Evolutionary conservation across 2,888 invertebrate species (phyloP).

Genomic region (Pachymerium ferrugineum): DNA sequence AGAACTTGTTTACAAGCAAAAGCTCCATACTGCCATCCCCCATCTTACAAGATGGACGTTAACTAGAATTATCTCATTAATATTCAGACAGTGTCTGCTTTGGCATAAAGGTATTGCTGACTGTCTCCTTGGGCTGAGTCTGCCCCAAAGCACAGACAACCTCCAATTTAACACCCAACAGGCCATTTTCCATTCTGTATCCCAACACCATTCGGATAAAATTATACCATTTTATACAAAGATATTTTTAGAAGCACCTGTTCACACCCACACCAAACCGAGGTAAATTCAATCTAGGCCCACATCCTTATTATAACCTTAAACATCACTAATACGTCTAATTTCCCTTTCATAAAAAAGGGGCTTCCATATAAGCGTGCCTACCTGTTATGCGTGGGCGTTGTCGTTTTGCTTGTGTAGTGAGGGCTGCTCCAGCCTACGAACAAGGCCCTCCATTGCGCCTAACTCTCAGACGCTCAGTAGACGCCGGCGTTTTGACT

Average conservation of each 20-base stretch:
- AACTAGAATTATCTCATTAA: slow-evolving; percentile 19
- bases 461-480: neutral
- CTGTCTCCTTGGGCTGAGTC: slow-evolving; percentile 14
- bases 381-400: slow-evolving; percentile 20
- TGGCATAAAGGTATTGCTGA: slow-evolving; percentile 24
- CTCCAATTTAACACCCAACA: slow-evolving; percentile 18
- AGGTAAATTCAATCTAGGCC: neutral
- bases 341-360: neutral
- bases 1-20: slow-evolving; percentile 19
- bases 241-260: neutral
- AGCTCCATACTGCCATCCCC: neutral
- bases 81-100: slow-evolving; percentile 27
- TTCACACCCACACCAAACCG: slow-evolving; percentile 9
- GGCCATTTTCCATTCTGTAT: neutral
- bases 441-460: slow-evolving; percentile 4
- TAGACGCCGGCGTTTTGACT: slow-evolving; percentile 9
- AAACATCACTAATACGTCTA: no score
- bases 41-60: slow-evolving; percentile 17
- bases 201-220: neutral
- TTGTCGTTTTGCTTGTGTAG: neutral
- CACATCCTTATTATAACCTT: neutral
- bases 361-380: neutral
- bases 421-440: slow-evolving; percentile 3
- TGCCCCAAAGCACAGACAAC: neutral
- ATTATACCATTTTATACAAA: neutral